Conservation (phyloP, 2,888 invertebrate species). For the Cataglyphis albicans region DNA sequence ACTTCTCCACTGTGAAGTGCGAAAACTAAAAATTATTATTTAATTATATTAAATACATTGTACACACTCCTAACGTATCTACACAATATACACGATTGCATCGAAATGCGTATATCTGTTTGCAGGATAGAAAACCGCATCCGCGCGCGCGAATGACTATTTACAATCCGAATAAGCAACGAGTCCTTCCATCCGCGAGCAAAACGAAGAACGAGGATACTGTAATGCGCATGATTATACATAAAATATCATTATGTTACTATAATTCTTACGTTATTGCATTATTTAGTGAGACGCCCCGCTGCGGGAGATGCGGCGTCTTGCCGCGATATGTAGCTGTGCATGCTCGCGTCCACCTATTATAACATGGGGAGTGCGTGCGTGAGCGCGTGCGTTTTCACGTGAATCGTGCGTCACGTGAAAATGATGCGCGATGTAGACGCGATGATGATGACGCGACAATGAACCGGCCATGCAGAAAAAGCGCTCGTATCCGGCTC, state of each 20-base stretch:
- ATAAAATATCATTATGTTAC: slow-evolving; percentile 85
- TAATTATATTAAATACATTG: background rate
- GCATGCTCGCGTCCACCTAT: slow-evolving; percentile 64
- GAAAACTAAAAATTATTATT: background rate
- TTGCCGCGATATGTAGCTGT: slow-evolving; percentile 66
- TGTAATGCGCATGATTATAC: slow-evolving; percentile 81
- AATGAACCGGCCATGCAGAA: background rate
- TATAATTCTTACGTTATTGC: slow-evolving; percentile 85
- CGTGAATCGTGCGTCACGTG: slow-evolving; percentile 49
- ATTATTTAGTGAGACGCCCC: slow-evolving; percentile 84
- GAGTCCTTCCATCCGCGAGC: slow-evolving; percentile 52
- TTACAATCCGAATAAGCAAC: slow-evolving; percentile 25
- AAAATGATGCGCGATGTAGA: slow-evolving; percentile 60
- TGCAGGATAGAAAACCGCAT: slow-evolving; percentile 9
- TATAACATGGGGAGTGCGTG: slow-evolving; percentile 64
- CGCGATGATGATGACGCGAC: slow-evolving; percentile 18
- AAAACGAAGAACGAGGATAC: slow-evolving; percentile 53
- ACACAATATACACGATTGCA: background rate
- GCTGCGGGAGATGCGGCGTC: slow-evolving; percentile 81
- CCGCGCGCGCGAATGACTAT: slow-evolving; percentile 19
- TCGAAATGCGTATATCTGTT: slow-evolving; percentile 2
- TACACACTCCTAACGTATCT: background rate
- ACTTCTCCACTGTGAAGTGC: background rate
- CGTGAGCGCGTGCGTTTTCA: slow-evolving; percentile 64
- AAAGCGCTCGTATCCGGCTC: slow-evolving; percentile 17